A percentile compares a stretch with the other conserved stretches of the same genome.
Conservation (phyloP, 2,797 vertebrate genomes). For the Neomorphus geoffroyi region DNA sequence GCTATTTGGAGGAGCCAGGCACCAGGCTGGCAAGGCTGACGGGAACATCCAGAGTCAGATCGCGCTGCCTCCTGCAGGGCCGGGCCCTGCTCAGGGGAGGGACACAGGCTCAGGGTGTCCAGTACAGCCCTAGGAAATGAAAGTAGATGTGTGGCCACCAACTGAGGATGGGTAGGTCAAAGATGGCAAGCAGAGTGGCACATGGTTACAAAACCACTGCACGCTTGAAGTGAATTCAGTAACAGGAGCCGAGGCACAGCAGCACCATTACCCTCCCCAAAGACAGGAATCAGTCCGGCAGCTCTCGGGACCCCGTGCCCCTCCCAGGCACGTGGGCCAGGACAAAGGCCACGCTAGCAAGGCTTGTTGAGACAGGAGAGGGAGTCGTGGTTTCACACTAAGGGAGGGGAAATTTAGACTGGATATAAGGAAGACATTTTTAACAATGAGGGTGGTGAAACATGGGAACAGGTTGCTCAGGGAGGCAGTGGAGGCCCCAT, state of each 20-base stretch:
- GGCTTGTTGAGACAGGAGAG: too few relatives aligned
- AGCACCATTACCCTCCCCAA: background rate
- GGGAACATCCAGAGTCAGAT: background rate
- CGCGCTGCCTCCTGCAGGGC: background rate
- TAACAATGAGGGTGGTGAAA: too few relatives aligned
- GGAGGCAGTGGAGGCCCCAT: too few relatives aligned
- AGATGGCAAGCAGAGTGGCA: background rate
- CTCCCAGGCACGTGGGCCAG: background rate
- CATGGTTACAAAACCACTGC: background rate
- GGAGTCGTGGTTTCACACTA: too few relatives aligned
- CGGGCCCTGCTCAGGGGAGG: background rate
- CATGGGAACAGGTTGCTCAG: too few relatives aligned
- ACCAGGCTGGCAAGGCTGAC: constrained; percentile 37
- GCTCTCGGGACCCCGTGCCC: background rate
- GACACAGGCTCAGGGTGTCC: background rate
- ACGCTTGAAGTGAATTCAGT: background rate
- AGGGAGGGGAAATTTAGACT: too few relatives aligned
- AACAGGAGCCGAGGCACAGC: background rate
- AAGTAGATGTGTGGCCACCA: background rate
- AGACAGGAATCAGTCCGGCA: background rate
- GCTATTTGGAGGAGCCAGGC: constrained; percentile 18
- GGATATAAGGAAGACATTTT: too few relatives aligned
- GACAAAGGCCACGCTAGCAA: background rate
- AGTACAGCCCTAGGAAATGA: background rate
- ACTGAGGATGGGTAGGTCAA: background rate